Evolutionary conservation across 2,797 vertebrate species (phyloP).

Genomic region (Micrastur ruficollis): DNA sequence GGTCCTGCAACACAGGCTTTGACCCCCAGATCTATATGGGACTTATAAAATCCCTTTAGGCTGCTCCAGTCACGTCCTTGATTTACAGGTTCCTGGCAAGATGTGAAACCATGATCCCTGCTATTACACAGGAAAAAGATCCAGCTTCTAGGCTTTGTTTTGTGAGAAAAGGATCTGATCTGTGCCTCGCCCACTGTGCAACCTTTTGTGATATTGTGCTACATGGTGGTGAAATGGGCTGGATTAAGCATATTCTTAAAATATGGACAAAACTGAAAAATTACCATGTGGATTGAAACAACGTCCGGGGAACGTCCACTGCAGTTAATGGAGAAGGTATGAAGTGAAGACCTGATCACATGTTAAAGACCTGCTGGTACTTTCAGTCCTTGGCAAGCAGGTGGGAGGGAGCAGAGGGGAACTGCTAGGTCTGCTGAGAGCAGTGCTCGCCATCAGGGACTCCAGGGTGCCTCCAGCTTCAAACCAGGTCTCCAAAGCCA

Average conservation of each 20-base stretch:
- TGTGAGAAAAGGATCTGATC: not conserved
- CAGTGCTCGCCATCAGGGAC: not conserved
- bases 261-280: not conserved
- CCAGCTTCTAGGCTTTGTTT: not conserved
- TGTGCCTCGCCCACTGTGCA: fast-evolving
- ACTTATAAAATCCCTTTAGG: not conserved
- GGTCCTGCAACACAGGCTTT: not conserved
- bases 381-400: not conserved
- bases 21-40: not conserved
- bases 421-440: not conserved
- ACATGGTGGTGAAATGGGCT: not conserved
- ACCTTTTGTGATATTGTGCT: not conserved
- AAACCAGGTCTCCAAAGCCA: not conserved
- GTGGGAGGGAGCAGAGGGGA: not conserved
- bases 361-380: not conserved
- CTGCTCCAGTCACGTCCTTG: not conserved
- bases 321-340: not conserved
- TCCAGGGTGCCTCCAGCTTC: not conserved
- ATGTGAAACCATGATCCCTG: not conserved
- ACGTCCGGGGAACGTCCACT: not conserved
- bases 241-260: not conserved
- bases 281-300: not conserved
- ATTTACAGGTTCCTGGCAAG: not conserved
- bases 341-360: not conserved
- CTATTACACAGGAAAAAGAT: not conserved